Evolutionary conservation across 2,888 invertebrate species (phyloP), one percentile per base, ranked within the genome.

Genomic region (Drosophila fulvimacula): DNA sequence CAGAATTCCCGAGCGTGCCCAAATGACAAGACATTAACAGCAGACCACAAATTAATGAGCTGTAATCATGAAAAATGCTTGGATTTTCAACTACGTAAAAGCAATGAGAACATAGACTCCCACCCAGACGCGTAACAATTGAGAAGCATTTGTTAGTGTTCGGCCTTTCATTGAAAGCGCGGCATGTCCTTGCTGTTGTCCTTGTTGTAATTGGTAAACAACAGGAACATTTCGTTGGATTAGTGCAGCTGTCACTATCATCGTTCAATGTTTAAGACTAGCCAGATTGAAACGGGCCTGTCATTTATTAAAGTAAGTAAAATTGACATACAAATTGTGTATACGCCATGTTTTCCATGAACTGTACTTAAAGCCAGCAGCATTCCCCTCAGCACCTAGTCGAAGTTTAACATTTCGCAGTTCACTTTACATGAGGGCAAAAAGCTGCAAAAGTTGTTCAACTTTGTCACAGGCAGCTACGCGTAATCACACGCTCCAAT

Each of bases 11-110:
- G 19, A 32, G 27, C 17, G 53, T 21, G 17, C 39, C 39, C 42
- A 57, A 73, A 75, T 70, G 69, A 64, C 79, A 65, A 24, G 57
- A 71, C 57, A 73, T 83, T 78, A 73, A 64, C 59, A 63, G 51
- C 34, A 49, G 72, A 60, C 67, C 68, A 56, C 41, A 60, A 82
- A 77, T 76, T 70, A 89, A 84, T 88, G 82, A 57, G 73, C 62
- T 58, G 55, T 89, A 89, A 85, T 85, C 89, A 82, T 70, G 80
- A 73, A 60, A 72, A 75, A 82, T 82, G 77, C 70, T 73, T 79
- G 61, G 21, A 19, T 60, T 46, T 32, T 39, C 48, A 51, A 61
- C 58, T 39, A 58, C 48, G 55, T 52, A 34, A 53, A 34, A 24
- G 32, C 51, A 64, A 42, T 6, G 32, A 52, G 48, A 42, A 58